Base-by-base conservation (phyloP, 2,888 invertebrate genomes). In the Villa cingulata region DNA sequence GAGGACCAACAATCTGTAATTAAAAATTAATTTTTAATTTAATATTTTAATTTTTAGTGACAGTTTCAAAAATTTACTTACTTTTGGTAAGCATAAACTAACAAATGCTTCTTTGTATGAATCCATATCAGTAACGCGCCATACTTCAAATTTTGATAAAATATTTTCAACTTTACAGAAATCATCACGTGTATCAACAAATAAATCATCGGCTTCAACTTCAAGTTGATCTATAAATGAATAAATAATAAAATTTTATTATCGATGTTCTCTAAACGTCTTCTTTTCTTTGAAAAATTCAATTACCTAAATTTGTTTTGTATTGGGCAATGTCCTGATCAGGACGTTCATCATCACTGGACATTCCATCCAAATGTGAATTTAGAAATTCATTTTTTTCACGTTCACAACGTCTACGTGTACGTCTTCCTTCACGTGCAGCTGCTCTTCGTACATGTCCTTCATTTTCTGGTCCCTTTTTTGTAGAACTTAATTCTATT, bases 291-390 rank as follows among this genome's bases (percentile, higher is more conserved):
- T 6, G 9, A 41, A 16, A 41, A n/a, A 32, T n/a, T 7, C 15
- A 41, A n/a, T 49, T 52, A 62, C 63, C 59, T 65, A 71, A 70
- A 53, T 75, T 72, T 57, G 72, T 73, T 57, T 77, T 75, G 60
- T 80, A 81, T 53, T 78, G 76, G 49, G 76, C 70, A 59, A 78
- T 75, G 54, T 84, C 83, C 54, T 87, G 81, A 62, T 86, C 90
- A 19, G 88, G 86, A 61, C 92, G 84, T 65, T 95, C 95, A 63
- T 97, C 96, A 64, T 97, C 97, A 58, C 91, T 92, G 41, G 94
- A 94, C 81, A 95, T 84, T 0, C 96, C 96, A 64, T 96, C 96
- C 50, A 87, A 79, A 64, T 96, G 95, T 16, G 71, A 63, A 27
- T 65, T 59, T 10, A 72, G 70, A 43, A 72, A 69, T 19, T 74